Evolutionary conservation across 35 echinoderm and acorn worm genomes (phyloP), one percentile per base, ranked within the genome.

Genomic region (Lytechinus variegatus): DNA sequence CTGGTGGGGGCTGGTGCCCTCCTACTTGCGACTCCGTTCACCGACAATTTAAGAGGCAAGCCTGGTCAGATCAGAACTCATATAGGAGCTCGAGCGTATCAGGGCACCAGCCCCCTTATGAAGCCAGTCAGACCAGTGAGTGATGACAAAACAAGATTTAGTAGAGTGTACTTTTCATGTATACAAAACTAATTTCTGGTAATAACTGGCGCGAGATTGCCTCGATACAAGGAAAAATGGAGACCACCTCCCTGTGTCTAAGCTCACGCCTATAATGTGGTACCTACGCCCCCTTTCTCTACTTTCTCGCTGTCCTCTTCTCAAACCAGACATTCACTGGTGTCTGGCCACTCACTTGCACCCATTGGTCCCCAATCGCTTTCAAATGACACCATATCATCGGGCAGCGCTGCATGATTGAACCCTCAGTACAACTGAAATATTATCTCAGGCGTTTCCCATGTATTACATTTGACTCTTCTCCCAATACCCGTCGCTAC

Each of bases 381-480:
- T 24, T 24, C 66, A 79, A n/a, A 79, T 79, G 66, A 79, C 66
- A 79, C 66, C 66, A 79, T 24, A 79, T 79, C 66, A 79, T 79
- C 66, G 66, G 66, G 16, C 66, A n/a, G 66, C 66, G 66, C 3
- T 24, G 66, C 66, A 79, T n/a, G 66, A 79, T 79, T 79, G n/a
- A 79, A 79, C 66, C 66, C 66, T 16, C 66, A 79, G 21, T 79
- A 79, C 66, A 79, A 79, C 66, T 79, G 66, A 6, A 79, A 79
- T 79, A 79, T 79, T 79, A 79, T 79, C 66, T 16, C 66, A 79
- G 66, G 66, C 66, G 66, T 79, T 79, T n/a, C 66, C 19, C n/a
- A 79, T 79, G 66, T 79, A 79, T 79, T 79, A 79, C 66, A 79
- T 79, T 79, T 79, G 66, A 79, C 66, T 79, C 66, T 79, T 79